phyloP scores from a whole-genome alignment of 1,140 invertebrate species.

The Lucilia cuprina region DNA sequence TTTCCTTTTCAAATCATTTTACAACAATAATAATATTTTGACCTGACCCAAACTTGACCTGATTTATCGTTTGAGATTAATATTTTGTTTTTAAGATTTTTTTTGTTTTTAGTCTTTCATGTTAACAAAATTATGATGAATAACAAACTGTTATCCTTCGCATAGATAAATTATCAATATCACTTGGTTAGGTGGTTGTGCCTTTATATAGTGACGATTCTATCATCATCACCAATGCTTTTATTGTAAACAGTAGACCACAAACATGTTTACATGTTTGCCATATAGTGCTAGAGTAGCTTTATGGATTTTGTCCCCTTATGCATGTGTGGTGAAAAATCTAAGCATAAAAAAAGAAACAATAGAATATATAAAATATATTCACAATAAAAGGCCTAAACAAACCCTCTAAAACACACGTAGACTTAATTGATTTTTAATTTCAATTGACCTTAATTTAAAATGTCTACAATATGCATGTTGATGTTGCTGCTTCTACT shows the following conservation, averaged over 20 bases:
- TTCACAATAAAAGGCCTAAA: neutral
- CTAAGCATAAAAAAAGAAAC: too few species aligned
- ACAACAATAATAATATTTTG: neutral
- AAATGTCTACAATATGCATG: conserved; percentile 10
- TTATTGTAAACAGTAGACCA: neutral
- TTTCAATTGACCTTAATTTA: conserved; percentile 18
- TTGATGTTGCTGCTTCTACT: neutral
- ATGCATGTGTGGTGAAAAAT: neutral
- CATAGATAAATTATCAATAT: neutral
- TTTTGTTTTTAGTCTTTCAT: too few species aligned
- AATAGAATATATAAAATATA: neutral
- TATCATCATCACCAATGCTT: too few species aligned
- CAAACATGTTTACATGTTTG: too few species aligned
- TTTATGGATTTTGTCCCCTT: too few species aligned
- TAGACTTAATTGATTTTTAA: conserved; percentile 15
- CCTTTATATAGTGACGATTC: too few species aligned
- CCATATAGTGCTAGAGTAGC: too few species aligned
- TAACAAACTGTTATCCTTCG: neutral
- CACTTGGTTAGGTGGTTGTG: neutral
- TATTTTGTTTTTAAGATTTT: neutral
- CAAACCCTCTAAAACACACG: neutral
- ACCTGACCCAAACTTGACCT: neutral
- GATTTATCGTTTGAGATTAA: neutral
- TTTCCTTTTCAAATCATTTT: too few species aligned
- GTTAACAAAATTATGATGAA: neutral